Evolutionary conservation across 2,888 invertebrate species (phyloP).

Genomic region (Nebria brevicollis): DNA sequence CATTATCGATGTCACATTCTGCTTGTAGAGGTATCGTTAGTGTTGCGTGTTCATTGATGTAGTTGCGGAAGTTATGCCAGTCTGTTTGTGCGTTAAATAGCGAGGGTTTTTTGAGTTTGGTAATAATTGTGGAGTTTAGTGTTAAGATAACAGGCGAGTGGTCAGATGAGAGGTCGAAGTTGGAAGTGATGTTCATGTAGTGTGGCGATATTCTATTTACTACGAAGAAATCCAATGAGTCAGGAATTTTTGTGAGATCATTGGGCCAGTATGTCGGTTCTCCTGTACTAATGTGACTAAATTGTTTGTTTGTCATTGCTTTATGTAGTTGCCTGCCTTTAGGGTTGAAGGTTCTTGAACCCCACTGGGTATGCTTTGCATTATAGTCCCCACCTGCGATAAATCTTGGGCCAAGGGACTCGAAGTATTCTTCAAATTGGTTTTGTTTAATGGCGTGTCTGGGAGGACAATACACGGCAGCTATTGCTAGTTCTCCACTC

Average conservation of each 20-base stretch:
- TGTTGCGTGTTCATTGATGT: constrained; percentile 12
- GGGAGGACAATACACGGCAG: constrained; percentile 49
- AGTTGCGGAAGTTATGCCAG: constrained; percentile 18
- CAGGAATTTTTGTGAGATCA: constrained; percentile 49
- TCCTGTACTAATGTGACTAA: constrained; percentile 32
- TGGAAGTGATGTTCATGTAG: constrained; percentile 31
- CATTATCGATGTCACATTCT: not conserved
- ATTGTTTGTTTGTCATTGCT: not conserved
- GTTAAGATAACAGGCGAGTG: constrained; percentile 50
- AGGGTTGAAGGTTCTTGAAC: constrained; percentile 43
- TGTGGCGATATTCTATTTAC: constrained; percentile 45
- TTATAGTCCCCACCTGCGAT: constrained; percentile 49
- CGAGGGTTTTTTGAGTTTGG: constrained; percentile 30
- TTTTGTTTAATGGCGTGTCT: constrained; percentile 48
- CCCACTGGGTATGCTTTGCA: constrained; percentile 48
- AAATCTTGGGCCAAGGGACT: constrained; percentile 44
- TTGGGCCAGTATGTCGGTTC: constrained; percentile 52
- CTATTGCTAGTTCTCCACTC: not conserved
- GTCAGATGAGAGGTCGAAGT: constrained; percentile 49
- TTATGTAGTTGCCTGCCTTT: constrained; percentile 14
- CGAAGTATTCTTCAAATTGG: constrained; percentile 43
- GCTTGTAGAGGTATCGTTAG: constrained; percentile 16
- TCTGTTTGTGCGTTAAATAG: constrained; percentile 29
- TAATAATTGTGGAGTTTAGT: constrained; percentile 39
- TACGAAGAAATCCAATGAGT: constrained; percentile 51